These are phyloP conservation scores for Cryptus armator DNA, from an alignment of 2,888 invertebrate genomes.

Conservation along the genomic window DNA sequence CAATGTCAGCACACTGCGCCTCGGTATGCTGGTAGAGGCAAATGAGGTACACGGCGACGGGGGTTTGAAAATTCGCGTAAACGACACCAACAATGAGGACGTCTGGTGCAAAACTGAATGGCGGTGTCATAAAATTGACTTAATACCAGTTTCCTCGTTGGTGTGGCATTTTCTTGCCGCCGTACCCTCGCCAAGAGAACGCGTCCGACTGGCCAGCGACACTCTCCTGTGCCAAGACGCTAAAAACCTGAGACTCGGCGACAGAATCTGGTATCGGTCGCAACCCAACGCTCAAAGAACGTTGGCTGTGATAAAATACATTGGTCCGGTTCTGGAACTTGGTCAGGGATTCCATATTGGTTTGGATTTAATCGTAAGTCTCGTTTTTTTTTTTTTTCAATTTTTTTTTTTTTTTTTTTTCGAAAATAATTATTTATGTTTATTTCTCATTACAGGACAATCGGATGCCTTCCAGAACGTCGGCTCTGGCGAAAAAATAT, in stretches of 20 bases:
- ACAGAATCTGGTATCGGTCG: conserved; percentile 76
- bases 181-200: conserved; percentile 86
- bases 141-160: conserved; percentile 76
- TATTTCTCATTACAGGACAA: conserved; percentile 46
- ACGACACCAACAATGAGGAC: conserved; percentile 70
- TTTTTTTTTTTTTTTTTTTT: background rate
- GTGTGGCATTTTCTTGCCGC: conserved; percentile 87
- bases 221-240: conserved; percentile 85
- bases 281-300: conserved; percentile 62
- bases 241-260: conserved; percentile 73
- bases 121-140: conserved; percentile 78
- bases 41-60: conserved; percentile 75
- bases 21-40: conserved; percentile 79
- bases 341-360: conserved; percentile 87
- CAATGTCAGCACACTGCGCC: conserved; percentile 73
- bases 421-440: background rate
- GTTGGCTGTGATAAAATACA: conserved; percentile 86
- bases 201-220: conserved; percentile 86
- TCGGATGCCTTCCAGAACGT: conserved; percentile 55
- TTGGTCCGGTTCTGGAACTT: conserved; percentile 86
- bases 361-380: conserved; percentile 85
- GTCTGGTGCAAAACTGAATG: conserved; percentile 81
- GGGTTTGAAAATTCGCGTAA: conserved; percentile 74
- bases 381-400: background rate
- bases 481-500: conserved; percentile 72